Conservation (phyloP, 1,140 invertebrate genomes). For the Drosophila gunungcola region DNA sequence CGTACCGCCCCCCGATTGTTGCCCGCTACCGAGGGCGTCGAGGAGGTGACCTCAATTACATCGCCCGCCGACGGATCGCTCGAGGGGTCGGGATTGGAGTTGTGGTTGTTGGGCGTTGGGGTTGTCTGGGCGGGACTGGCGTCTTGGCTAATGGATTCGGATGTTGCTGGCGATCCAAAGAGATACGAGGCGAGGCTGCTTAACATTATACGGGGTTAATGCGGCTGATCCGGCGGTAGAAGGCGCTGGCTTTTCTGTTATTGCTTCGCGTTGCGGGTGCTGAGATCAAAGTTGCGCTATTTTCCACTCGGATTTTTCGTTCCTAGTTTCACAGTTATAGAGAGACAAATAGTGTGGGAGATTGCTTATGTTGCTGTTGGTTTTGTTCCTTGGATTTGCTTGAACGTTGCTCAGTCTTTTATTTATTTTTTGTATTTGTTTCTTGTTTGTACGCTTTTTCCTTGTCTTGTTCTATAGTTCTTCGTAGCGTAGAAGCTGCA, state of each 20-base stretch:
- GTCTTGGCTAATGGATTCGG: constrained; percentile 58
- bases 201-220: constrained; percentile 80
- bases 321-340: constrained; percentile 46
- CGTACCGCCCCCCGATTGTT: constrained; percentile 59
- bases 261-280: constrained; percentile 48
- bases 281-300: constrained; percentile 64
- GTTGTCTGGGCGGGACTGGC: constrained; percentile 49
- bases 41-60: constrained; percentile 80
- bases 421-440: constrained; percentile 51
- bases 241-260: constrained; percentile 28
- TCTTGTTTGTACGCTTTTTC: constrained; percentile 51
- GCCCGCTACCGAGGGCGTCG: constrained; percentile 77
- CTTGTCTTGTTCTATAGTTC: constrained; percentile 34
- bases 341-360: constrained; percentile 49
- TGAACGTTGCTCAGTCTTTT: constrained; percentile 76
- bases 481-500: constrained; percentile 55
- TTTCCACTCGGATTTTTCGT: constrained; percentile 22
- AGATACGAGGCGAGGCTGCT: constrained; percentile 83
- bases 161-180: constrained; percentile 80
- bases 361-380: constrained; percentile 56
- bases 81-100: constrained; percentile 28
- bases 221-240: constrained; percentile 38
- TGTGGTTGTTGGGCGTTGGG: constrained; percentile 15
- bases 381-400: constrained; percentile 64
- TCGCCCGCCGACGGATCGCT: constrained; percentile 53